Evolutionary conservation across 2,797 vertebrate species (phyloP).

Genomic region (Pelobates cultripes): DNA sequence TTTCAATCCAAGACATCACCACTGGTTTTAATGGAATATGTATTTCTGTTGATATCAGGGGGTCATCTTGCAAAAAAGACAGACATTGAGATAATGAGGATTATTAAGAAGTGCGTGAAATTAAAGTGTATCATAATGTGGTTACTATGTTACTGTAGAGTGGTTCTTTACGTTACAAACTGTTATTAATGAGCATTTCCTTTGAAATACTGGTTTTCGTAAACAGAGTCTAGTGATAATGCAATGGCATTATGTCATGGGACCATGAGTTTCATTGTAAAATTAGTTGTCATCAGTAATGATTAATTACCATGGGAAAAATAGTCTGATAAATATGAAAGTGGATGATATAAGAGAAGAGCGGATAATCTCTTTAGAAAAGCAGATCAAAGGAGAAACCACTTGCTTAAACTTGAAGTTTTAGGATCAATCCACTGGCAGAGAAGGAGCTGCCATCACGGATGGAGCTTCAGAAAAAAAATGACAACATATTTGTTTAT

Average conservation of each 20-base stretch:
- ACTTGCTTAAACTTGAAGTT: not conserved
- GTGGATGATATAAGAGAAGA: not conserved
- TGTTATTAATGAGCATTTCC: not conserved
- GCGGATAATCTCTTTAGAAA: not conserved
- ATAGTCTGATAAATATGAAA: conserved; percentile 30
- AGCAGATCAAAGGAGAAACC: conserved; percentile 24
- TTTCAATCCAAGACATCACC: too few species aligned
- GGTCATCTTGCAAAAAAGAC: too few species aligned
- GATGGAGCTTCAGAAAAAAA: not conserved
- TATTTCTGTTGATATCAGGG: too few species aligned
- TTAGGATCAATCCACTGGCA: not conserved
- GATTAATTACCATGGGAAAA: conserved; percentile 40
- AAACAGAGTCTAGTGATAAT: conserved; percentile 20
- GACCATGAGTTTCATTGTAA: not conserved
- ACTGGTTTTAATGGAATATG: too few species aligned
- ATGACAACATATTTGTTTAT: conserved; percentile 18
- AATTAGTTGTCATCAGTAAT: conserved; percentile 29
- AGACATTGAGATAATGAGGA: too few species aligned
- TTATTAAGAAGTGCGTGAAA: too few species aligned
- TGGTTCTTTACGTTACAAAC: not conserved
- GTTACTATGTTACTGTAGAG: not conserved
- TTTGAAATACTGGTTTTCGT: not conserved
- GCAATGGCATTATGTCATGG: conserved; percentile 32
- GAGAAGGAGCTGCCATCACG: not conserved
- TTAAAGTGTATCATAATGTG: too few species aligned